Base-by-base conservation (phyloP, 2,888 invertebrate species). In the Ariolimax columbianus region DNA sequence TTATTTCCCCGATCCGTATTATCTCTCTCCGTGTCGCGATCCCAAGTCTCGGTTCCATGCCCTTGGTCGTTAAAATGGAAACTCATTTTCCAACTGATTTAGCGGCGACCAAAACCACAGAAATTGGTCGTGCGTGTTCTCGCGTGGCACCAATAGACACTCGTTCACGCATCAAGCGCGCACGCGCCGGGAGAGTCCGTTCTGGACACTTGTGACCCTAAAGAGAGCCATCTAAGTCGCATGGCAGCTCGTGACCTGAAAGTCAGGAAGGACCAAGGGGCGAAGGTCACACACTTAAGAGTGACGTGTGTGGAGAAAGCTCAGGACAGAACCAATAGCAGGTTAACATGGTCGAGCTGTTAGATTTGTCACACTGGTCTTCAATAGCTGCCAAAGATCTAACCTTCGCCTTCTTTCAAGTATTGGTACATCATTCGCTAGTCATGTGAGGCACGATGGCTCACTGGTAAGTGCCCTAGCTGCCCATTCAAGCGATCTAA, bases 71-170 rank as follows among this genome's bases (percentile, higher is more conserved):
- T 0, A 36, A 78, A 63, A 78, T 78, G 23, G 63, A 59, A 38
- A 63, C 78, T 78, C 59, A 78, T 78, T 78, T 78, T 78, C 78
- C 14, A 63, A 9, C 63, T 78, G 78, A 59, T 78, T 78, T 59
- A 23, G n/a, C 38, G 38, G 40, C n/a, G 14, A 59, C n/a, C 38
- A 26, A 78, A 78, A 78, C 78, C 40, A 68, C 43, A 68, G 68
- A 80, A 68, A 68, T 80, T 80, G 80, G 47, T 47, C 80, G 68
- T 68, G 80, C 33, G 80, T 38, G 47, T 26, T n/a, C 19, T 19
- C 63, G 78, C 40, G 40, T 63, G 78, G 19, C 63, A 17, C 30
- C 33, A 78, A n/a, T 38, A 55, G 78, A 38, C 38, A 26, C 59
- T 36, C 63, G 40, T 78, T 78, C 59, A 36, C 78, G 59, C 55